phyloP scores from a whole-genome alignment of 2,888 invertebrate genomes.

The Sceliomorpha sp. region DNA sequence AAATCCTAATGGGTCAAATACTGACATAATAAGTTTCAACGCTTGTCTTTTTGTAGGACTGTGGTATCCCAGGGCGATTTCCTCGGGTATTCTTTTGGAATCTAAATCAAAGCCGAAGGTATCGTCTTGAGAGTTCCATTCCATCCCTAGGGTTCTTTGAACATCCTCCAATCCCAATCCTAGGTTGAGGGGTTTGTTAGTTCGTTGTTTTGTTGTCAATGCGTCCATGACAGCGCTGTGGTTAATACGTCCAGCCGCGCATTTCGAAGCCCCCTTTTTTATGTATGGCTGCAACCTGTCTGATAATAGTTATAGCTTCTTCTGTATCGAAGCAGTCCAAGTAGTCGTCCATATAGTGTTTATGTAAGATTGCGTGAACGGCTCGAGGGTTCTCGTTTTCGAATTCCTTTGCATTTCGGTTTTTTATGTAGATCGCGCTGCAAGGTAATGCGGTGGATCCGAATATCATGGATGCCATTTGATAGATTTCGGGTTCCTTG shows the following conservation, averaged over 20 bases:
- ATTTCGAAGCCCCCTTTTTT: conserved; percentile 46
- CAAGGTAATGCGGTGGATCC: too few species aligned
- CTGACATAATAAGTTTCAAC: conserved; percentile 56
- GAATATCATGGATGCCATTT: too few species aligned
- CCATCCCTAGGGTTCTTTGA: conserved; percentile 48
- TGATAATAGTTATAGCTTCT: conserved; percentile 45
- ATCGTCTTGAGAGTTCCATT: conserved; percentile 53
- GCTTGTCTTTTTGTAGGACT: conserved; percentile 57
- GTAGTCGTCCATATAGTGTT: conserved; percentile 66
- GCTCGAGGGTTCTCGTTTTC: conserved; percentile 51
- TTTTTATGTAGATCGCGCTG: too few species aligned
- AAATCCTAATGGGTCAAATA: conserved; percentile 65
- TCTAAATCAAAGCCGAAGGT: conserved; percentile 49
- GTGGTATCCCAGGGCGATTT: conserved; percentile 32
- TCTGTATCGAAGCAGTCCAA: conserved; percentile 59
- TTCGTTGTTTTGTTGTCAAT: neutral
- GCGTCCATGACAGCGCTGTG: conserved; percentile 2
- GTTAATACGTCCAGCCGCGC: conserved; percentile 39
- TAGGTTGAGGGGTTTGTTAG: neutral
- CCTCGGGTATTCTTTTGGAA: conserved; percentile 36
- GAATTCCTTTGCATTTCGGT: conserved; percentile 55
- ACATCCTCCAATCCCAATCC: neutral
- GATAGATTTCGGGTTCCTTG: too few species aligned
- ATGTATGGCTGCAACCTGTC: conserved; percentile 45
- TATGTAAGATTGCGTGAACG: conserved; percentile 53